phyloP scores from a whole-genome alignment of 2,888 invertebrate genomes.

The Taphrorychus bicolor region DNA sequence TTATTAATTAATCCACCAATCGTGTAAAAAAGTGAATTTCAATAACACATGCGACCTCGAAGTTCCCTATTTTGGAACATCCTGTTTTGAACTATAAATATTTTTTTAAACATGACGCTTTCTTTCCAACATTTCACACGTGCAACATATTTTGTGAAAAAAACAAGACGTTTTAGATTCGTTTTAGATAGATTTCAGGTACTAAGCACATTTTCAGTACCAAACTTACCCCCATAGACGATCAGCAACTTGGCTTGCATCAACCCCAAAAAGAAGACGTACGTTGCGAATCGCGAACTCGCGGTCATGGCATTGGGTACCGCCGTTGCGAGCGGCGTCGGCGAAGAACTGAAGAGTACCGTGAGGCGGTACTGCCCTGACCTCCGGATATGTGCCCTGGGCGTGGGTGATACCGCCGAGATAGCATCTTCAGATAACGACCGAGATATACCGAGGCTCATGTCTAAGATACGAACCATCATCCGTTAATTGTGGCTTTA shows the following conservation, averaged over 20 bases:
- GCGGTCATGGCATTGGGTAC: constrained; percentile 17
- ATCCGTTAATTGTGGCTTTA: background rate
- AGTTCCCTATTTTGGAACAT: too few relatives aligned
- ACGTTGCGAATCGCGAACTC: constrained; percentile 27
- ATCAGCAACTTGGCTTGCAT: constrained; percentile 12
- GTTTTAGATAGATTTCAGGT: too few relatives aligned
- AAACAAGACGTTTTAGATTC: too few relatives aligned
- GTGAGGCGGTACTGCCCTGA: constrained; percentile 20
- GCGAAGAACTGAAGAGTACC: constrained; percentile 30
- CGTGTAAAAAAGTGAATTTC: too few relatives aligned
- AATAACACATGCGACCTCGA: too few relatives aligned
- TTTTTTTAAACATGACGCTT: too few relatives aligned
- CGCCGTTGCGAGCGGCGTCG: constrained; percentile 25
- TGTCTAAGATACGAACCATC: background rate
- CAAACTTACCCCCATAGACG: constrained; percentile 24
- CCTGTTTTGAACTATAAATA: too few relatives aligned
- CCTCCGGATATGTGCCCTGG: constrained; percentile 31
- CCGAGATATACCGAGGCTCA: too few relatives aligned
- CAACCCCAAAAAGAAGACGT: constrained; percentile 24
- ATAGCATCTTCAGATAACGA: constrained; percentile 27
- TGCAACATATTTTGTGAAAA: too few relatives aligned
- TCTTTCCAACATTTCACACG: too few relatives aligned
- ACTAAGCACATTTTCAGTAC: background rate
- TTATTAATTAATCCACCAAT: too few relatives aligned
- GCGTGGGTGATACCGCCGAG: constrained; percentile 20